Evolutionary conservation across 2,888 invertebrate species (phyloP), one percentile per base, ranked within the genome.

Genomic region (Temnothorax unifasciatus): DNA sequence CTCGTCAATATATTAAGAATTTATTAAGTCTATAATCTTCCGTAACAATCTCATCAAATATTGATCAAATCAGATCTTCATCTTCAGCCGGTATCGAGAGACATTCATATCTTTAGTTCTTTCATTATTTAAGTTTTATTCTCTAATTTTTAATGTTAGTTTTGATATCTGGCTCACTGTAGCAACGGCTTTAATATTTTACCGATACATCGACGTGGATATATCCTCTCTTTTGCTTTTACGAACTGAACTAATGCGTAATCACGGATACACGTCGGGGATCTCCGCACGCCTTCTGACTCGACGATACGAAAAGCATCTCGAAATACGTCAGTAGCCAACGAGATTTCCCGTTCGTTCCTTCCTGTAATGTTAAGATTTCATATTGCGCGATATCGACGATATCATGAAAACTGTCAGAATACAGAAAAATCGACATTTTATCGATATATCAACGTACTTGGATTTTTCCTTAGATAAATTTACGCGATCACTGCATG

Each of bases 381-480:
- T 13, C 21, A 47, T 57, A 61, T 25, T 71, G 38, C 38, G 68
- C 71, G 63, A 75, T 66, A 76, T 76, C 59, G 83, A 15, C 52
- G 34, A 57, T 52, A 71, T 71, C 52, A 68, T 38, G 25, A 21
- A 68, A 57, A 57, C 76, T 83, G 83, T 76, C 83, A 59, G 83
- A 59, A 66, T 82, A 64, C 29, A 64, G 66, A 83, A 34, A 76
- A 81, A 34, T 38, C 61, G 47, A 81, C 59, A n/a, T 71, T 61
- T 11, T 38, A 15, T 52, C 41, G 57, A 61, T 64, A 64, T 38
- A 52, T 64, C 18, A 64, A 15, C 21, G 38, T 61, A 63, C 34
- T 34, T 61, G 61, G n/a, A 75, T 63, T 63, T 75, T 34, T 61
- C n/a, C 34, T n/a, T n/a, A 34, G 59, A 59, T 44, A 75, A 73